Evolutionary conservation across 2,113 vertebrate genomes (phyloP).

Genomic region (Progne subis): DNA sequence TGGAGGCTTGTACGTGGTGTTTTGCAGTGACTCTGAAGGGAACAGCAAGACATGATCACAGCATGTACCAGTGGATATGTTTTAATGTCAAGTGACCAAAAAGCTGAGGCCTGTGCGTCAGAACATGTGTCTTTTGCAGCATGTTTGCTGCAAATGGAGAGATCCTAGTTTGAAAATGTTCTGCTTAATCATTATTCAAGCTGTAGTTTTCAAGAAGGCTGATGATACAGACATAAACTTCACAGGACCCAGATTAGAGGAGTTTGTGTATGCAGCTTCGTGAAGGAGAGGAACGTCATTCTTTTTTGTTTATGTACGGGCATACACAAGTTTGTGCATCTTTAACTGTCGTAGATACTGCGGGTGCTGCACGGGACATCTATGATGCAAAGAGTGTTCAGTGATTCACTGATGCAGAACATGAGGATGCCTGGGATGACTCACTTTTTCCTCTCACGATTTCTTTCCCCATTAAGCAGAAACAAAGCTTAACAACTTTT

Average conservation of each 20-base stretch:
- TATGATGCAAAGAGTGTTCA: conserved; percentile 43
- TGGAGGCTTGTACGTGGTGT: neutral
- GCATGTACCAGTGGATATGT: neutral
- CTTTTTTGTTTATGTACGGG: neutral
- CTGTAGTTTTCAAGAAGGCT: neutral
- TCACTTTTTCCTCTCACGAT: conserved; percentile 23
- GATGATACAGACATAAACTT: neutral
- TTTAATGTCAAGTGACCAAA: neutral
- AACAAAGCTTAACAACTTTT: neutral
- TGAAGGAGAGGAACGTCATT: neutral
- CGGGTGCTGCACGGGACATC: neutral
- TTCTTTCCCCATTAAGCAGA: neutral
- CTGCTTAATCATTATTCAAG: neutral
- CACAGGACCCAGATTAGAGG: neutral
- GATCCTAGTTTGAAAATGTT: neutral
- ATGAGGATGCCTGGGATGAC: neutral
- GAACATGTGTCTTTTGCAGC: neutral
- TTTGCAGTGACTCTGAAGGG: neutral
- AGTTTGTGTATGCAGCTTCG: neutral
- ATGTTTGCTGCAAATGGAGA: neutral
- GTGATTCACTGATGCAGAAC: conserved; percentile 37
- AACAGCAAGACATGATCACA: neutral
- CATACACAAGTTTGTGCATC: neutral
- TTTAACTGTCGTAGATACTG: neutral
- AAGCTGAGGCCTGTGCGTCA: neutral